A percentile compares a stretch with the other conserved stretches of the same genome.
Conservation (phyloP, 1,140 invertebrate species). For the Achroia grisella region DNA sequence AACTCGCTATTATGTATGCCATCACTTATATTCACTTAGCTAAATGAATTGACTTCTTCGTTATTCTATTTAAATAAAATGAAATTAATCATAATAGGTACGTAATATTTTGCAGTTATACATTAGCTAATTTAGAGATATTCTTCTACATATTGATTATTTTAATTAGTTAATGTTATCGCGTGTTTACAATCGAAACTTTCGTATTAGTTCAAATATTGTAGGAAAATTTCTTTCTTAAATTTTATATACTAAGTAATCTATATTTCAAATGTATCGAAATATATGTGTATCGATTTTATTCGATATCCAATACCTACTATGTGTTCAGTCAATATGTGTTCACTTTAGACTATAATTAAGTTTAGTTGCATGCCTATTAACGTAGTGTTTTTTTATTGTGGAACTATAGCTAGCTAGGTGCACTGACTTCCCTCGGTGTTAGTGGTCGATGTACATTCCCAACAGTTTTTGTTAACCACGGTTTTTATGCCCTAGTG, state of each 20-base stretch:
- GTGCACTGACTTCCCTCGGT: not conserved
- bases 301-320: constrained; percentile 24
- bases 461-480: too few relatives aligned
- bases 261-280: constrained; percentile 39
- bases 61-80: not conserved
- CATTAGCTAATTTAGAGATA: constrained; percentile 36
- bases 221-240: constrained; percentile 52
- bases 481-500: too few relatives aligned
- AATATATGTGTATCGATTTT: constrained; percentile 21
- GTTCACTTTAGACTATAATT: constrained; percentile 43
- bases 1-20: too few relatives aligned
- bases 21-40: not conserved
- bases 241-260: constrained; percentile 29
- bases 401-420: constrained; percentile 9
- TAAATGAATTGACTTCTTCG: constrained; percentile 1
- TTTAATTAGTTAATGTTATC: constrained; percentile 36
- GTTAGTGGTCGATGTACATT: too few relatives aligned
- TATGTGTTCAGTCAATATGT: constrained; percentile 65
- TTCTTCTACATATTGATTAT: constrained; percentile 39
- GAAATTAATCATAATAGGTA: not conserved
- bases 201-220: constrained; percentile 62
- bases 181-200: constrained; percentile 36
- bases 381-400: constrained; percentile 1
- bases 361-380: constrained; percentile 28
- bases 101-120: constrained; percentile 15